phyloP scores from a whole-genome alignment of 2,113 vertebrate species.

The Corynorhinus townsendii region DNA sequence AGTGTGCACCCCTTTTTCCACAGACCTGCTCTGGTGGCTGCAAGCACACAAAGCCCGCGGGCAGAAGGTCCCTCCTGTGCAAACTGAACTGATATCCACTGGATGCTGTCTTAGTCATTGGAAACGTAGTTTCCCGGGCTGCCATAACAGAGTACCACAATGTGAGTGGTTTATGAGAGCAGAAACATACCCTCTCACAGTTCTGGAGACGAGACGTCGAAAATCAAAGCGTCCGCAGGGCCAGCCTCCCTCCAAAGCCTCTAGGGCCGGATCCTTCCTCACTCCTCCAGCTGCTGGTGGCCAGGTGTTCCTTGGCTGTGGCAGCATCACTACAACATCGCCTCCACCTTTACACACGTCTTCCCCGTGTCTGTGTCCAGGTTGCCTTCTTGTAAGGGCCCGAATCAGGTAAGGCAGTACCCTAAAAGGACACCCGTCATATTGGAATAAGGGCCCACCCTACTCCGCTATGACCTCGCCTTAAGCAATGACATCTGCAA shows the following conservation, averaged over 20 bases:
- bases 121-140: neutral
- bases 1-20: neutral
- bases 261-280: neutral
- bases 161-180: neutral
- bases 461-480: neutral
- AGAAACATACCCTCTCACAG: neutral
- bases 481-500: neutral
- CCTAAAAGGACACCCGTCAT: neutral
- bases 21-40: neutral
- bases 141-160: neutral
- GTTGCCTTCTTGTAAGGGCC: neutral
- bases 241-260: neutral
- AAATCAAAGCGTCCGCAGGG: neutral
- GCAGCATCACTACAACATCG: neutral
- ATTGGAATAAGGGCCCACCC: neutral
- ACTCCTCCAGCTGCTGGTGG: neutral
- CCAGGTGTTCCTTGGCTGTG: neutral
- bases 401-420: neutral
- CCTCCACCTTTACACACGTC: neutral
- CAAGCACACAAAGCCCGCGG: accelerated
- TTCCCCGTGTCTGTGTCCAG: neutral
- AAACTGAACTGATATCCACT: neutral
- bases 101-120: neutral
- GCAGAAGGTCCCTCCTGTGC: neutral
- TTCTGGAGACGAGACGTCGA: neutral